Evolutionary conservation across 2,888 invertebrate species (phyloP).

Genomic region (Sturmia bella): DNA sequence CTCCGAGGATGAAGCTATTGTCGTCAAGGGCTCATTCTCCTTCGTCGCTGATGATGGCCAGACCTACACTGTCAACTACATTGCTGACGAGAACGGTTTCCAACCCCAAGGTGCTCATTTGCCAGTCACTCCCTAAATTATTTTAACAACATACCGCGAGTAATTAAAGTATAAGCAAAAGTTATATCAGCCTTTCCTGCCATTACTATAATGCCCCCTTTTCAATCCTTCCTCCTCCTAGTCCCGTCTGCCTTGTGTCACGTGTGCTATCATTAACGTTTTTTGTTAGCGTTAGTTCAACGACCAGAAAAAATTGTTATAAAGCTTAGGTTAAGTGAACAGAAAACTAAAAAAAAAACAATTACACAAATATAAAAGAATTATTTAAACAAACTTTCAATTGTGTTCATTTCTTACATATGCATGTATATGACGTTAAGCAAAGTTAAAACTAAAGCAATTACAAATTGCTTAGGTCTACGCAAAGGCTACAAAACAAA

Average conservation of each 20-base stretch:
- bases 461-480: too few relatives aligned
- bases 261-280: constrained; percentile 54
- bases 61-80: constrained; percentile 83
- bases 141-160: constrained; percentile 33
- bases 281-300: constrained; percentile 54
- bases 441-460: too few relatives aligned
- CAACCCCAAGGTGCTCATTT: constrained; percentile 82
- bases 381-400: neutral
- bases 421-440: too few relatives aligned
- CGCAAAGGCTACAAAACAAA: too few relatives aligned
- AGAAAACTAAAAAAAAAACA: constrained; percentile 56
- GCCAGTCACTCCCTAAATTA: constrained; percentile 76
- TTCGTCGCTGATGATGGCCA: constrained; percentile 84
- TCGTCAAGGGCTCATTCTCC: constrained; percentile 82
- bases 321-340: constrained; percentile 67
- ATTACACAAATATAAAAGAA: constrained; percentile 46
- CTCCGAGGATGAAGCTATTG: constrained; percentile 82
- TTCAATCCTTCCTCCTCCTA: constrained; percentile 63
- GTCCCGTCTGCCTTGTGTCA: constrained; percentile 58
- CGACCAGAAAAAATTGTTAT: constrained; percentile 59
- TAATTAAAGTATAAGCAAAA: neutral
- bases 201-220: constrained; percentile 6
- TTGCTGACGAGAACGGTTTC: constrained; percentile 78
- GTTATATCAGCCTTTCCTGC: constrained; percentile 3
- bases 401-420: too few relatives aligned